Base-by-base conservation (phyloP, 2,113 vertebrate genomes). In the Fulmarus glacialis region DNA sequence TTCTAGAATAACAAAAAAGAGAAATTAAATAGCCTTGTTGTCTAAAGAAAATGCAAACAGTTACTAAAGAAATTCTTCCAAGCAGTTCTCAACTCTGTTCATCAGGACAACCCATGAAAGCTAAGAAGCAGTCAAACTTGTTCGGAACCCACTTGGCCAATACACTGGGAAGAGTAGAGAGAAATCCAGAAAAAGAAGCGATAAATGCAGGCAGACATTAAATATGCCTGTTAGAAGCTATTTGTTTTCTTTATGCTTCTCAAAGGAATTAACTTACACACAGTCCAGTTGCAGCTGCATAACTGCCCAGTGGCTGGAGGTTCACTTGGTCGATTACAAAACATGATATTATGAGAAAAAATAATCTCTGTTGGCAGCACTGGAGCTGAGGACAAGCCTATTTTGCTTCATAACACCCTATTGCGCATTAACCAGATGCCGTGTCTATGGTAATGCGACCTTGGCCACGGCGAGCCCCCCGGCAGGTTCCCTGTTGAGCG, bases 311-410 rank as follows among this genome's bases (percentile, higher is more conserved):
- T 90, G 93, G 74, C 89, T 60, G 75, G 67, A 93, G 66, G 38
- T 40, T 90, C 75, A 56, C 53, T 77, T 34, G 62, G 93, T 32
- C 4, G 2, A 84, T 79, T 62, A 75, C 45, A 94, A 89, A 94
- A 91, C 66, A 88, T 22, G 87, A 34, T 75, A 74, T 88, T 85
- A 89, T 22, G 56, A 95, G 59, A 55, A 72, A 66, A 87, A 90
- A 80, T 91, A 77, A 92, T 75, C 45, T 34, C 73, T 50, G 20
- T n/a, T 97, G 93, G 97, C 95, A 97, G 77, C 48, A 30, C 6
- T 8, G 68, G 40, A 67, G 77, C 75, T 83, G 88, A 70, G 71
- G 62, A 95, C 73, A 81, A 55, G 93, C 38, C 17, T 53, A 6
- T 64, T 95, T 89, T 67, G 27, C 80, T 89, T 74, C 48, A 1